A percentile compares a stretch with the other conserved stretches of the same genome.
These are phyloP conservation scores for Epinephelus malabaricus DNA, from an alignment of 2,797 vertebrate species.

Conservation along the genomic window DNA sequence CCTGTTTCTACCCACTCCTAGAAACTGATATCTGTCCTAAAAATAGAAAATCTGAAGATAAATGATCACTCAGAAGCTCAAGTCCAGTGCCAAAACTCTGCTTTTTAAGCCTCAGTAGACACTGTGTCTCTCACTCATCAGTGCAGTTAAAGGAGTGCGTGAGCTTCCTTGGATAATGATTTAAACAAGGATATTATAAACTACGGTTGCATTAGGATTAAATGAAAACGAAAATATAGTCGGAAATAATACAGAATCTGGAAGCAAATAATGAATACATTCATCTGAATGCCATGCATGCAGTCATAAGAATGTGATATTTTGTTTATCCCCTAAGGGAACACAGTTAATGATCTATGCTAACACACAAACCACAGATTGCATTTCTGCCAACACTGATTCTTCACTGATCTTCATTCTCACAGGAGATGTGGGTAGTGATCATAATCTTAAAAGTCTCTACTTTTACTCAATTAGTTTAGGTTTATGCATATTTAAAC, in stretches of 20 bases:
- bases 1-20: not conserved
- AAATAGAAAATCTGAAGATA: conserved; percentile 14
- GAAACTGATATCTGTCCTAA: conserved; percentile 9
- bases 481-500: conserved; percentile 14
- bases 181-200: conserved; percentile 7
- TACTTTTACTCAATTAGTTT: conserved; percentile 13
- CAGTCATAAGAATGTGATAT: conserved; percentile 42
- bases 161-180: conserved; percentile 19
- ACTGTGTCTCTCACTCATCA: not conserved
- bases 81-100: not conserved
- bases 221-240: conserved; percentile 12
- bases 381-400: conserved; percentile 30
- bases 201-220: not conserved
- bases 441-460: conserved; percentile 21
- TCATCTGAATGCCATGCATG: conserved; percentile 15
- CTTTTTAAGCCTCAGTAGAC: not conserved
- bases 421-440: conserved; percentile 21
- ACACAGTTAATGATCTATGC: conserved; percentile 53
- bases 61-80: conserved; percentile 17
- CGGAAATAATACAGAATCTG: conserved; percentile 24
- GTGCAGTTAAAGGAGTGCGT: not conserved
- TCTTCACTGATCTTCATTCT: conserved; percentile 36
- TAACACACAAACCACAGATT: conserved; percentile 39
- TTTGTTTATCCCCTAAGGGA: conserved; percentile 51
- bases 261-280: conserved; percentile 30